Conservation (phyloP, 2,797 vertebrate genomes). For the Hippocampus kuda region DNA sequence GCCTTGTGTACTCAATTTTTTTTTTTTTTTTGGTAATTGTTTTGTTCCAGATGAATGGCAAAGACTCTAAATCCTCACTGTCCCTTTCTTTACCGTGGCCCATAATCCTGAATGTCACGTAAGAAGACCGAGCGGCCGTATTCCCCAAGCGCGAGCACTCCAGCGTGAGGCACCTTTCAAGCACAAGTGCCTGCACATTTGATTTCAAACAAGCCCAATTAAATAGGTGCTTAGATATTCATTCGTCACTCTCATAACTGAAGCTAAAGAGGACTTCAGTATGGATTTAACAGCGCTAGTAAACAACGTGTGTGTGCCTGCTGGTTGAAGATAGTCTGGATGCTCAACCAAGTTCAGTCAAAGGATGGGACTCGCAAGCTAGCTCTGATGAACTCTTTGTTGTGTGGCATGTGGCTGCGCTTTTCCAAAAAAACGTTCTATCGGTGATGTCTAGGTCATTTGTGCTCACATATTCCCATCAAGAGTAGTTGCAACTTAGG, state of each 20-base stretch:
- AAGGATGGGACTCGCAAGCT: neutral
- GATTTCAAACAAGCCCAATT: conserved; percentile 44
- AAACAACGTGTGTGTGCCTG: conserved; percentile 46
- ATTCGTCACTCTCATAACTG: conserved; percentile 63
- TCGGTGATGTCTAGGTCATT: neutral
- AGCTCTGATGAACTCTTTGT: neutral
- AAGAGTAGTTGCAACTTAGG: too few relatives aligned
- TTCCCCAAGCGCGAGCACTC: conserved; percentile 11
- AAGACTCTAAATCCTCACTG: neutral
- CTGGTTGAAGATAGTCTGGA: conserved; percentile 51
- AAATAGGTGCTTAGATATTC: conserved; percentile 67
- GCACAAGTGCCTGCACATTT: conserved; percentile 33
- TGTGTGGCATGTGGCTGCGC: neutral
- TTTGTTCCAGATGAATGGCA: neutral
- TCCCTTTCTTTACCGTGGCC: conserved; percentile 14
- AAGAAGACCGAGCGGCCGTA: conserved; percentile 16
- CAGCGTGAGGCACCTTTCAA: conserved; percentile 33
- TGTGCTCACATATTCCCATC: too few relatives aligned
- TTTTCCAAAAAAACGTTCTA: neutral
- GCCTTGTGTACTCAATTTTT: neutral
- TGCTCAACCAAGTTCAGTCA: conserved; percentile 10
- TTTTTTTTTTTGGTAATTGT: neutral
- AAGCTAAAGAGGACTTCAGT: conserved; percentile 50
- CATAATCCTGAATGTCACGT: conserved; percentile 31
- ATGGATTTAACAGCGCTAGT: conserved; percentile 53